Conservation (phyloP, 1,140 invertebrate species). For the Probaryconus sp. region DNA sequence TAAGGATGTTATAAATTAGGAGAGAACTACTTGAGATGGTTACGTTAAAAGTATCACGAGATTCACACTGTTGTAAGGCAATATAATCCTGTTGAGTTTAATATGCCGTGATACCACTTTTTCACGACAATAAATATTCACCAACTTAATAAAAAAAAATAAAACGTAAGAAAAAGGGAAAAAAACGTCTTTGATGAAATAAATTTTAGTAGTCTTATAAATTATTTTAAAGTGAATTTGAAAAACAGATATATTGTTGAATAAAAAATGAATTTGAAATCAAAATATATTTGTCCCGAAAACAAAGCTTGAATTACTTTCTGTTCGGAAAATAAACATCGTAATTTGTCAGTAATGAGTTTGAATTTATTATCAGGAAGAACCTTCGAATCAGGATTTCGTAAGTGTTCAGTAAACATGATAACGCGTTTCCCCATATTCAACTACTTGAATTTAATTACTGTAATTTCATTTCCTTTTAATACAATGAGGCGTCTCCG, state of each 20-base stretch:
- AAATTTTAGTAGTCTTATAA: too few relatives aligned
- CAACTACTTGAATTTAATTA: constrained; percentile 30
- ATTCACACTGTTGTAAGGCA: constrained; percentile 14
- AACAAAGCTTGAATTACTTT: too few relatives aligned
- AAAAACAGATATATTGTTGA: too few relatives aligned
- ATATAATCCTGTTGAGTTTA: constrained; percentile 1
- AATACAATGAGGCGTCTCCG: background rate
- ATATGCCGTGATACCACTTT: constrained; percentile 1
- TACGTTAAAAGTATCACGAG: constrained; percentile 24
- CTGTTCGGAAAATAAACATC: too few relatives aligned
- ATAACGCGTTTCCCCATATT: constrained; percentile 12
- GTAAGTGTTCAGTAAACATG: constrained; percentile 29
- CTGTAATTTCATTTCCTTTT: background rate
- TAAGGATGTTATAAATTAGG: constrained; percentile 38
- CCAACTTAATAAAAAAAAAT: background rate
- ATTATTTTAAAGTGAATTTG: too few relatives aligned
- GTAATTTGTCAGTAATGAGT: constrained; percentile 22
- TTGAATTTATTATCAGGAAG: constrained; percentile 30
- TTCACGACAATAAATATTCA: constrained; percentile 1
- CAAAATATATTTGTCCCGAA: too few relatives aligned
- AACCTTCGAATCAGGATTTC: constrained; percentile 1
- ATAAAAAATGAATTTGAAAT: too few relatives aligned
- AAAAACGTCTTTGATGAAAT: too few relatives aligned
- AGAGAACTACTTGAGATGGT: constrained; percentile 23
- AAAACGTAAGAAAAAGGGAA: too few relatives aligned